Evolutionary conservation across 2,888 invertebrate genomes (phyloP).

Genomic region (Bhutanitis thaidina): DNA sequence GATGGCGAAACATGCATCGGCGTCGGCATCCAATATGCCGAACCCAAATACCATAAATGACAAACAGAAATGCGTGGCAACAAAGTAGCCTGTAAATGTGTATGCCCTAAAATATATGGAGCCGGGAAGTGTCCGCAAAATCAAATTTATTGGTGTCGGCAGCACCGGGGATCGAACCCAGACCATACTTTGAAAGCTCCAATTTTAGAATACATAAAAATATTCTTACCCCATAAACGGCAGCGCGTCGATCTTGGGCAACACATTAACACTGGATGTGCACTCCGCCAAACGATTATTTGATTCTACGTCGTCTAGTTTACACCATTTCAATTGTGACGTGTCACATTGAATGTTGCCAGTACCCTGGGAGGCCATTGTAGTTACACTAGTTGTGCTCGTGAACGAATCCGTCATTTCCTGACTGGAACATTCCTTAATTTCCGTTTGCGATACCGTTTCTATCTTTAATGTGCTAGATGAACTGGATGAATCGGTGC

Average conservation of each 20-base stretch:
- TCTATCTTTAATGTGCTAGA: slow-evolving; percentile 16
- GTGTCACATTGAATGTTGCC: slow-evolving; percentile 6
- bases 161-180: too few relatives aligned
- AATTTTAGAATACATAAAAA: too few relatives aligned
- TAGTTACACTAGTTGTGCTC: slow-evolving; percentile 30
- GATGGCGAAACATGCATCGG: too few relatives aligned
- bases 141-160: too few relatives aligned
- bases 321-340: slow-evolving; percentile 33
- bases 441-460: slow-evolving; percentile 14
- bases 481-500: slow-evolving; percentile 1
- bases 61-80: too few relatives aligned
- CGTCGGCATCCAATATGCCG: too few relatives aligned
- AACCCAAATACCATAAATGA: too few relatives aligned
- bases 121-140: too few relatives aligned
- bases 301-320: slow-evolving; percentile 27
- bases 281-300: slow-evolving; percentile 29
- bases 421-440: slow-evolving; percentile 23
- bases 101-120: too few relatives aligned
- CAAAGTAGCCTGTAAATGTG: too few relatives aligned
- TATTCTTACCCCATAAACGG: slow-evolving; percentile 65
- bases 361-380: slow-evolving; percentile 13
- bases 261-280: slow-evolving; percentile 44
- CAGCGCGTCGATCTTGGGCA: slow-evolving; percentile 54
- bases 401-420: slow-evolving; percentile 38
- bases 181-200: too few relatives aligned